These are phyloP conservation scores for Nannoperca australis DNA, from an alignment of 2,797 vertebrate species.

Conservation along the genomic window DNA sequence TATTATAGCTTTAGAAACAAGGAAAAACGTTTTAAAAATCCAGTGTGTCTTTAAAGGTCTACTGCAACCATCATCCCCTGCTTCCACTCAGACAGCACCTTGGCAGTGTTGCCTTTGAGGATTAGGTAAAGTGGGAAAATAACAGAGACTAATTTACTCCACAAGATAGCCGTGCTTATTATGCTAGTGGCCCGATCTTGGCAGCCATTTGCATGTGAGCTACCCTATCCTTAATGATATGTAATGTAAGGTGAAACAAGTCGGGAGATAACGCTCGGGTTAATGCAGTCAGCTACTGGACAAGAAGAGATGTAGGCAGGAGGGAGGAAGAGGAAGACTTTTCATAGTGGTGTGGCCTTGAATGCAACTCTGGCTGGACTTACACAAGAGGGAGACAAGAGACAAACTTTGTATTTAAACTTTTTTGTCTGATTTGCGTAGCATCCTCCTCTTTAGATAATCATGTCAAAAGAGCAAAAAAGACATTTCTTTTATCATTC, in stretches of 20 bases:
- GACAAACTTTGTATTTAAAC: neutral
- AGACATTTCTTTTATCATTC: neutral
- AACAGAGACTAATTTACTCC: conserved; percentile 56
- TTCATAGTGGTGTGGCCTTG: neutral
- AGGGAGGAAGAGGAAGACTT: neutral
- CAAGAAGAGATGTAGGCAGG: conserved; percentile 6
- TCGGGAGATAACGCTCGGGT: conserved; percentile 41
- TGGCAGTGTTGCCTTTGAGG: conserved; percentile 48
- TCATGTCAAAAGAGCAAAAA: neutral
- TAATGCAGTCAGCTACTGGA: conserved; percentile 11
- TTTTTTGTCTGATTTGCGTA: neutral
- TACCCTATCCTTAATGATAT: conserved; percentile 75
- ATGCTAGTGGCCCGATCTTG: conserved; percentile 59
- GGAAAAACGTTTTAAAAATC: conserved; percentile 7
- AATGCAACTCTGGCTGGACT: neutral
- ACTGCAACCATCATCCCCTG: conserved; percentile 4
- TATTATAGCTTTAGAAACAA: neutral
- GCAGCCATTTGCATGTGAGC: conserved; percentile 59
- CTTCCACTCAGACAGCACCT: conserved; percentile 30
- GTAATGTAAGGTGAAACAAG: conserved; percentile 72
- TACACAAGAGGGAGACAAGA: neutral
- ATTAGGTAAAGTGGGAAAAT: conserved; percentile 71
- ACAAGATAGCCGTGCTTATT: conserved; percentile 61
- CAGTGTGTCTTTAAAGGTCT: neutral
- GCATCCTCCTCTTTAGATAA: neutral